Base-by-base conservation (phyloP, 2,797 vertebrate species). In the Caiman crocodilus region DNA sequence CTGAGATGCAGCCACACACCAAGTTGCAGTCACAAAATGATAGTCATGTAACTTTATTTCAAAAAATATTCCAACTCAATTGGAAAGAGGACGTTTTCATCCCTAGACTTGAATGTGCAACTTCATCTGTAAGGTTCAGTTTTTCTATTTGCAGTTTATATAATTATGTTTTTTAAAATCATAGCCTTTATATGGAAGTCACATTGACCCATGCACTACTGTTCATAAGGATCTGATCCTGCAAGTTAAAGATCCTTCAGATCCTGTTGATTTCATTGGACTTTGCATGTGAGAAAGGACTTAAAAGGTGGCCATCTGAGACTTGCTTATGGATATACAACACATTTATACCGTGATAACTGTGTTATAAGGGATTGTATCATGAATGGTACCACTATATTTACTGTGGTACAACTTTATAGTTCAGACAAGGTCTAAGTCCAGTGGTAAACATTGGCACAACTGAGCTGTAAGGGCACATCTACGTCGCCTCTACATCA, bases 131-230 rank as follows among this genome's bases (percentile, higher is more conserved):
- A 35, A 26, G 23, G 35, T 56, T 83, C 60, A 80, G 12, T 76
- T 78, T 82, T 73, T 76, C 57, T 32, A 42, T 8, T n/a, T 20
- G 14, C 59, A 60, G 14, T 56, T 13, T 59, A n/a, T 21, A 63
- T 23, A 26, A 30, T 17, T 21, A 2, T 2, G 6, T 9, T 30
- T 30, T 9, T 13, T 55, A 60, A n/a, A 56, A 61, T 3, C 76
- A 65, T 17, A 30, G 18, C 11, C 17, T n/a, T 13, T 0, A 0
- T 15, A 28, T n/a, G 35, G 55, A 35, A 63, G 17, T 17, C 42
- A 21, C 69, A 21, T 32, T 84, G 32, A 55, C 32, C 50, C 56
- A 76, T 76, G 50, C 30, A 25, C 8, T 76, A 6, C 76, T 57
- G 6, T 7, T 76, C 73, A 56, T 21, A 63, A 9, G 12, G 23